Conservation (phyloP, 1,140 invertebrate genomes). For the Heterodera schachtii region DNA sequence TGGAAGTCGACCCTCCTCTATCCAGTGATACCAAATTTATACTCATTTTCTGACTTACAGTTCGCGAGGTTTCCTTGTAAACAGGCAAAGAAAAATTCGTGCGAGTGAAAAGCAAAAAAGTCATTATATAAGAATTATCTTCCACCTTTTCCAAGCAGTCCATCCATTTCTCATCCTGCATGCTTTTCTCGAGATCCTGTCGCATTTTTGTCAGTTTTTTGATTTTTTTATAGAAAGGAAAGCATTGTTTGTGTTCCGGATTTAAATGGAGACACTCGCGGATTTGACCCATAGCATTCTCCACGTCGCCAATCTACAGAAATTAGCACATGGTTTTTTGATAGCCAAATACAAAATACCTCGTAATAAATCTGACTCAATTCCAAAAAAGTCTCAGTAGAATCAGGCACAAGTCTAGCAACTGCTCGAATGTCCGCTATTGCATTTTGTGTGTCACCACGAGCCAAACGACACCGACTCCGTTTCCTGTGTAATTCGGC, state of each 20-base stretch:
- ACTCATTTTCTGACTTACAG: no score
- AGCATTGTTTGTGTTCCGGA: conserved; percentile 94
- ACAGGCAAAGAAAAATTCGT: no score
- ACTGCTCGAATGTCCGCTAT: conserved; percentile 86
- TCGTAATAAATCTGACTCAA: conserved; percentile 83
- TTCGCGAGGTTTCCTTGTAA: no score
- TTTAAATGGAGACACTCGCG: conserved; percentile 95
- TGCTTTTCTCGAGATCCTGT: conserved; percentile 74
- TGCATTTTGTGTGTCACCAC: conserved; percentile 82
- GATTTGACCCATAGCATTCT: conserved; percentile 73
- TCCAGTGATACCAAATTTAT: no score
- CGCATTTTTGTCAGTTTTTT: conserved; percentile 91
- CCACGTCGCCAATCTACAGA: conserved; percentile 69
- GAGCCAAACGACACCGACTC: conserved; percentile 79
- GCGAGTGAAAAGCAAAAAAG: no score
- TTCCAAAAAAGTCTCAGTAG: conserved; percentile 83
- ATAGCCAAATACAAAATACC: conserved; percentile 66
- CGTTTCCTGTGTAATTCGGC: conserved; percentile 79
- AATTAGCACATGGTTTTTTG: no score
- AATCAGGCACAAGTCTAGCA: conserved; percentile 86
- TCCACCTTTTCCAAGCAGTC: conserved; percentile 75
- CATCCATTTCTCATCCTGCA: conserved; percentile 75
- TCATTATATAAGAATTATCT: no score
- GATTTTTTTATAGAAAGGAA: conserved; percentile 92
- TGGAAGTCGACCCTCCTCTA: no score